Conservation (phyloP, 2,797 vertebrate genomes). For the Pipistrellus pygmaeus region DNA sequence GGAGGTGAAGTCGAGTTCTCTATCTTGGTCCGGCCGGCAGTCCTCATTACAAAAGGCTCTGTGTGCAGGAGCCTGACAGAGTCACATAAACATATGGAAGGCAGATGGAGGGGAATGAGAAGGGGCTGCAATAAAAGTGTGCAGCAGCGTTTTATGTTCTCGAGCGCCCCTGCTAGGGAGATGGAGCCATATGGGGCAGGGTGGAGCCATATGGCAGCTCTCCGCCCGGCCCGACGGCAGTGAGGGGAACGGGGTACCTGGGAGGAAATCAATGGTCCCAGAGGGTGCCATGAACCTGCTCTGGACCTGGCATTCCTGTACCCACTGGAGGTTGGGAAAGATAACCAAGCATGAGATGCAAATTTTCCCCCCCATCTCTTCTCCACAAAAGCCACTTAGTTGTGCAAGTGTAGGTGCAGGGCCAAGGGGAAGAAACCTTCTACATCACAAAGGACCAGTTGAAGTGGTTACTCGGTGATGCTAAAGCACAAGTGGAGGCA, state of each 20-base stretch:
- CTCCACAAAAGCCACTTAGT: background rate
- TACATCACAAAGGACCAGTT: background rate
- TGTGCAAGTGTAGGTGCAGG: constrained; percentile 28
- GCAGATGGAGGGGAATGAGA: constrained; percentile 76
- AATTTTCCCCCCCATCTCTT: background rate
- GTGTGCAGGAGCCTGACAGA: constrained; percentile 48
- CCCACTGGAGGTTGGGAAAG: background rate
- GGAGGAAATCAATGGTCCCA: background rate
- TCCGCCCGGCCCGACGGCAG: background rate
- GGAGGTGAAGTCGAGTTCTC: constrained; percentile 40
- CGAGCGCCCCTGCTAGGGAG: constrained; percentile 57
- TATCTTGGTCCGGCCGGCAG: background rate
- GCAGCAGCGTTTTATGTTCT: constrained; percentile 70
- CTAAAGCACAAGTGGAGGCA: background rate
- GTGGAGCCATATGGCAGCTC: constrained; percentile 50
- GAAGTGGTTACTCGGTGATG: background rate
- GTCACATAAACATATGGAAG: constrained; percentile 71
- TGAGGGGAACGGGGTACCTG: background rate
- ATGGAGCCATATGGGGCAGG: constrained; percentile 60
- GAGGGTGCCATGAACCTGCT: background rate
- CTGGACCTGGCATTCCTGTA: constrained; percentile 26
- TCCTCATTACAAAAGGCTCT: constrained; percentile 26
- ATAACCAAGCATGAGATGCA: background rate
- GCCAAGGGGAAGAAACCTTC: background rate
- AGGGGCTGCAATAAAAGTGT: constrained; percentile 70